Base-by-base conservation (phyloP, 1,140 invertebrate species). In the Yoshiicerus persimilis region DNA sequence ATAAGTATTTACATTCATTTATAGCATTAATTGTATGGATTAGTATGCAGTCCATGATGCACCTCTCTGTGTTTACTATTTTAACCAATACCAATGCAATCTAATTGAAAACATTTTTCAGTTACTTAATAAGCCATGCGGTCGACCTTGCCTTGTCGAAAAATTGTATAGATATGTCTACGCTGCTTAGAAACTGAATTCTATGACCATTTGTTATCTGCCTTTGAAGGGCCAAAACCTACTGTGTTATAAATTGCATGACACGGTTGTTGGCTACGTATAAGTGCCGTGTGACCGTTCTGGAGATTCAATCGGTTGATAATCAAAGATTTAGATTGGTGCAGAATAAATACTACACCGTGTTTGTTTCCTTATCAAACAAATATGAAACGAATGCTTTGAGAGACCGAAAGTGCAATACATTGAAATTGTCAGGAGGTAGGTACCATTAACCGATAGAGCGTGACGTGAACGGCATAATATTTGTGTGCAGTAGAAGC, bases 161-260 rank as follows among this genome's bases (percentile, higher is more conserved):
- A 80, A n/a, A n/a, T n/a, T 80, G 23, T 23, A 80, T n/a, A 23
- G 32, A 36, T 80, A 2, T 38, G 34, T 80, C 30, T 77, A 16
- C 20, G 20, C 47, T 47, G 47, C n/a, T 47, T 16, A 56, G 47
- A 56, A n/a, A 56, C 47, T 16, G 16, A 56, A 56, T 56, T 56
- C 47, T 16, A 56, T 56, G 47, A 56, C 13, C 47, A 56, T 56
- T 56, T 56, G 47, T 56, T 56, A 56, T 56, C 16, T 16, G 47
- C 30, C 66, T 70, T 25, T 70, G 66, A 70, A 70, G 25, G 66
- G 25, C 66, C 30, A 70, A 70, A 70, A 30, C 66, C 66, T 32
- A 80, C 75, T 80, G 75, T 80, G 75, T 36, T 80, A 80, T 38
- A 80, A 80, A 80, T 80, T 80, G 30, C 75, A 80, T 38, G 75